phyloP scores from a whole-genome alignment of 2,797 vertebrate genomes.

The Pteropus rufus region DNA sequence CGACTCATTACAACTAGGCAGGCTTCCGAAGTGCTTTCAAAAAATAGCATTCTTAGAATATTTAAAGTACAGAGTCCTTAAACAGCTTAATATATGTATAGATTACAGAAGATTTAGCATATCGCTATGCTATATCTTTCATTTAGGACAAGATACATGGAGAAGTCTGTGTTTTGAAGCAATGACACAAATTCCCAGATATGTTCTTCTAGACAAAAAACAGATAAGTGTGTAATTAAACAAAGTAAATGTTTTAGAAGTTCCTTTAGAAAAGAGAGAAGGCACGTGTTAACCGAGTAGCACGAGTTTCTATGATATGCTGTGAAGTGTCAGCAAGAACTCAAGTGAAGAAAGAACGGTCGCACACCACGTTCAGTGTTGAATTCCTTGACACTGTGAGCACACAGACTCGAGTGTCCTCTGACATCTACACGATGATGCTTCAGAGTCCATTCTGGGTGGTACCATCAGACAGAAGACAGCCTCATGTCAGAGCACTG shows the following conservation, averaged over 20 bases:
- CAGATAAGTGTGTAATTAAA: conserved; percentile 43
- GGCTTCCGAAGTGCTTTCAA: not conserved
- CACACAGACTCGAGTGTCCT: not conserved
- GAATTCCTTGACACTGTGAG: not conserved
- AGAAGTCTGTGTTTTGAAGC: conserved; percentile 25
- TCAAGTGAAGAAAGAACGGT: not conserved
- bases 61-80: not conserved
- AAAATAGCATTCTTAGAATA: conserved; percentile 20
- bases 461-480: not conserved
- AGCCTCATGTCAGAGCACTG: not conserved
- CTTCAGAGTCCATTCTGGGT: not conserved
- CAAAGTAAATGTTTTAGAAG: conserved; percentile 46
- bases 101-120: not conserved
- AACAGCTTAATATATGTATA: not conserved
- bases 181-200: conserved; percentile 21
- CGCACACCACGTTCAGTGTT: not conserved
- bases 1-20: not conserved
- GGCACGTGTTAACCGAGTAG: not conserved
- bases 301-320: not conserved
- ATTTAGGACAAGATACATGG: not conserved
- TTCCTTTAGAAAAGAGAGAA: conserved; percentile 39
- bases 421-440: not conserved
- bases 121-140: not conserved
- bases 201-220: conserved; percentile 35
- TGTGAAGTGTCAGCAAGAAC: not conserved